Percentiles rank a stretch among this genome's conserved stretches.
Evolutionary conservation across 2,888 invertebrate species (phyloP).

Genomic region (Caenorhabditis sp.): DNA sequence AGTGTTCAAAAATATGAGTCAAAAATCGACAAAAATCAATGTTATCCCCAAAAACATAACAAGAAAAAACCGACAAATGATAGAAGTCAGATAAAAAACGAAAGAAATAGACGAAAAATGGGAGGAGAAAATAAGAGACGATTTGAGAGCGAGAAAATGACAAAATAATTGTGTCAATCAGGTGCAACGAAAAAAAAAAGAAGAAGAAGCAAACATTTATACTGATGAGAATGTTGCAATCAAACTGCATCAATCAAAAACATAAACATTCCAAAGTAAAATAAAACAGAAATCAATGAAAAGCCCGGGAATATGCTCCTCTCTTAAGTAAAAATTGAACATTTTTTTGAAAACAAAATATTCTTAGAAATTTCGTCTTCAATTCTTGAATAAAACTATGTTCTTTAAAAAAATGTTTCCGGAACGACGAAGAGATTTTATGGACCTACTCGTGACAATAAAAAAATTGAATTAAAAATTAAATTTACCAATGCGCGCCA

Average conservation of each 20-base stretch:
- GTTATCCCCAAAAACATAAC: neutral
- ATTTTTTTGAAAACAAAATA: too few relatives aligned
- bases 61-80: conserved; percentile 7
- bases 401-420: too few relatives aligned
- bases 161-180: neutral
- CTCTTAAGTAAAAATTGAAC: too few relatives aligned
- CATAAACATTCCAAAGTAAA: neutral
- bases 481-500: too few relatives aligned
- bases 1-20: too few relatives aligned
- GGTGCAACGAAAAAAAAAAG: neutral
- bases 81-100: neutral
- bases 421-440: too few relatives aligned
- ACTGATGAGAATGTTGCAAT: neutral
- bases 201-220: neutral
- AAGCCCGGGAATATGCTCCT: too few relatives aligned
- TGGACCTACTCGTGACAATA: too few relatives aligned
- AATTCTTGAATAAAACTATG: too few relatives aligned
- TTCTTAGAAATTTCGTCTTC: too few relatives aligned
- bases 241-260: neutral
- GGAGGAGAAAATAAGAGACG: neutral
- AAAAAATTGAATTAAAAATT: too few relatives aligned
- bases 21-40: neutral
- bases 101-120: conserved; percentile 3
- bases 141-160: conserved; percentile 3
- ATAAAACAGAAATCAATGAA: conserved; percentile 9